phyloP scores from a whole-genome alignment of 2,113 vertebrate genomes.

The Cervus canadensis region DNA sequence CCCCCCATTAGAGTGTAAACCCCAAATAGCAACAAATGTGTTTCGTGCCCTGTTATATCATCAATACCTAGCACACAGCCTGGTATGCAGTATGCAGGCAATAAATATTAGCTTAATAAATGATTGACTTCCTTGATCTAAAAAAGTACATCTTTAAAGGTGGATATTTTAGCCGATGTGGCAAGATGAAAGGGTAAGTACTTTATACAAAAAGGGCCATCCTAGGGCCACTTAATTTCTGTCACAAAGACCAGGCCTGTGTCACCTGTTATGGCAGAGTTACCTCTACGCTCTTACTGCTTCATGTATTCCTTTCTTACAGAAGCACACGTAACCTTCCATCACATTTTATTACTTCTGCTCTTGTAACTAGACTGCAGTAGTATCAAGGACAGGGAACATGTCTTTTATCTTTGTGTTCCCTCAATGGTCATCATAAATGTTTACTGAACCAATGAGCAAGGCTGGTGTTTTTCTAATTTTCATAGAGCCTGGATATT shows the following conservation, averaged over 20 bases:
- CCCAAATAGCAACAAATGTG: background rate
- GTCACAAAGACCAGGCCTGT: background rate
- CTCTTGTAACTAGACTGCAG: background rate
- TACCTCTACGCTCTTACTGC: background rate
- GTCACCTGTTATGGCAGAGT: background rate
- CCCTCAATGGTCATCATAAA: background rate
- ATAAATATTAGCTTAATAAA: background rate
- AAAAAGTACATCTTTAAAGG: background rate
- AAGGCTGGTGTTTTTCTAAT: background rate
- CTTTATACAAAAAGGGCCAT: background rate
- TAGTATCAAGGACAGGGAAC: background rate
- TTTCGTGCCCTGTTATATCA: background rate
- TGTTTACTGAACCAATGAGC: background rate
- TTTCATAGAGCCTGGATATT: background rate
- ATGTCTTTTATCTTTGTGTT: background rate
- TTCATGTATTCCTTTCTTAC: background rate
- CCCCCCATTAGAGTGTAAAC: background rate
- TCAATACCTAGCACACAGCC: background rate
- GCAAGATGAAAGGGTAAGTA: background rate
- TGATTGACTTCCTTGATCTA: background rate
- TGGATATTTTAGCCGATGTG: background rate
- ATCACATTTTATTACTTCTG: background rate
- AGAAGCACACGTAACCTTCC: background rate
- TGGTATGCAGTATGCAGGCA: background rate
- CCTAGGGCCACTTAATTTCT: background rate